These are phyloP conservation scores for Gryllus bimaculatus DNA, from an alignment of 1,140 invertebrate genomes.

Conservation along the genomic window DNA sequence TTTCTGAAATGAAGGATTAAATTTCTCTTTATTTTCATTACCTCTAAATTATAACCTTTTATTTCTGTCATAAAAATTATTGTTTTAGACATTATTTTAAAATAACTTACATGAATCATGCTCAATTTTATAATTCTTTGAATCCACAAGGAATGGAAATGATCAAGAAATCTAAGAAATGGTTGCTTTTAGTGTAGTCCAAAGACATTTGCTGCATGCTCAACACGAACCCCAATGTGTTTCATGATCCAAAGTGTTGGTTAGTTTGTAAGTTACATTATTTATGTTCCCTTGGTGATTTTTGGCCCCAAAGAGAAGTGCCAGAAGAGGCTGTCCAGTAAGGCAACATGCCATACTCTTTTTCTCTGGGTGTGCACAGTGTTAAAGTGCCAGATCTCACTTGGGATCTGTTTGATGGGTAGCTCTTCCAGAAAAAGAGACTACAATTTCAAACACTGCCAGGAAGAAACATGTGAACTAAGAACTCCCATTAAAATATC, in stretches of 20 bases:
- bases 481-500: background rate
- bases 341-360: background rate
- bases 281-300: background rate
- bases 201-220: background rate
- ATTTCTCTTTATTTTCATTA: no score
- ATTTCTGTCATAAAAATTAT: no score
- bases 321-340: constrained; percentile 17
- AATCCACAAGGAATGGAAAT: no score
- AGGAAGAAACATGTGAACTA: background rate
- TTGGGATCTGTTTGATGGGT: no score
- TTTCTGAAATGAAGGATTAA: no score
- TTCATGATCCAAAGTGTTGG: constrained; percentile 16
- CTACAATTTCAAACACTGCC: background rate
- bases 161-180: no score
- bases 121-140: no score
- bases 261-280: constrained; percentile 13
- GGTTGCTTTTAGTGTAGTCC: no score
- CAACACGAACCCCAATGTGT: constrained; percentile 11
- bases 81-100: no score
- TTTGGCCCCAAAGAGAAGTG: constrained; percentile 19
- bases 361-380: background rate
- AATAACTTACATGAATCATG: no score
- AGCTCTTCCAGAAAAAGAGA: no score
- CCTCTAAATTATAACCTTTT: no score
- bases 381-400: background rate